Conservation (phyloP, 2,113 vertebrate species). For the Apteryx owenii region DNA sequence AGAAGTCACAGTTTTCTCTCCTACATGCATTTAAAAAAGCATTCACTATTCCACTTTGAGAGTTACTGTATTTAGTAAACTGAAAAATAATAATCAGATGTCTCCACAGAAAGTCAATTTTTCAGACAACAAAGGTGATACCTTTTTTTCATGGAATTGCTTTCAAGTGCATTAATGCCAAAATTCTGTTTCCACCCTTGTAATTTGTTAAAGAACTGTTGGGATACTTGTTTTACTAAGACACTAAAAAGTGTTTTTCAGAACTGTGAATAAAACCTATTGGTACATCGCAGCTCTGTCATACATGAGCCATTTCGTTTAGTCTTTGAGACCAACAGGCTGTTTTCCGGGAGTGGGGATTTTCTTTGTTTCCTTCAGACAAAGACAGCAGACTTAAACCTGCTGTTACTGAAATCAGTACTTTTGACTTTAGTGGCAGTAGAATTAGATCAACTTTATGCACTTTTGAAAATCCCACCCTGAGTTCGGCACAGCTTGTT, state of each 20-base stretch:
- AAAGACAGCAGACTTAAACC: neutral
- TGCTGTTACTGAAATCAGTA: neutral
- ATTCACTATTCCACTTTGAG: neutral
- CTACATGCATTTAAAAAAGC: neutral
- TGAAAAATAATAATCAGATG: neutral
- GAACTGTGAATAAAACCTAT: neutral
- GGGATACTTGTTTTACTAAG: neutral
- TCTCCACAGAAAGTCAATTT: neutral
- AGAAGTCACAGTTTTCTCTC: neutral
- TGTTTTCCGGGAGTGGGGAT: neutral
- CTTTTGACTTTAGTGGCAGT: neutral
- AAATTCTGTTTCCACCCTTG: neutral
- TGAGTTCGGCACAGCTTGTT: neutral
- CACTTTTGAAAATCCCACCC: neutral
- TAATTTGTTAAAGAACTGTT: neutral
- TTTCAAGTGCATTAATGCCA: neutral
- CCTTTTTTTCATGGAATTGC: neutral
- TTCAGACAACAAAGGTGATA: neutral
- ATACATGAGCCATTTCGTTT: neutral
- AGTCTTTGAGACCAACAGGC: neutral
- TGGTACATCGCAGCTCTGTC: rapidly evolving
- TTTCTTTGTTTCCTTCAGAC: neutral
- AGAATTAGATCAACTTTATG: neutral
- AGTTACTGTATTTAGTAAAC: neutral
- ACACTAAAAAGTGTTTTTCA: neutral